These are phyloP conservation scores for Eulemur albifrons DNA, from an alignment of 2,797 vertebrate genomes.

Conservation along the genomic window DNA sequence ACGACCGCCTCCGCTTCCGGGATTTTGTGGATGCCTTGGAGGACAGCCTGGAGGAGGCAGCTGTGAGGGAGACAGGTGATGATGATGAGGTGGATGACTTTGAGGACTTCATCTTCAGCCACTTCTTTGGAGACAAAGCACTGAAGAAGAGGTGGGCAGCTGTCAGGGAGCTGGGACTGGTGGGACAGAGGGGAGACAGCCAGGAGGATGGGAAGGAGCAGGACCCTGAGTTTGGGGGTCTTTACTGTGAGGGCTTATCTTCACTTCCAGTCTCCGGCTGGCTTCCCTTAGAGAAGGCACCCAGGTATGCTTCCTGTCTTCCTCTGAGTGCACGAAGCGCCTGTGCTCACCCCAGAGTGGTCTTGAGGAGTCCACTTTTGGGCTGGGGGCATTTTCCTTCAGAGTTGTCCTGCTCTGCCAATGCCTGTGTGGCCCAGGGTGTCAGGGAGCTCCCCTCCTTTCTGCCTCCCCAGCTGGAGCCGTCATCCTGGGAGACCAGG, in stretches of 20 bases:
- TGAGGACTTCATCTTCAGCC: constrained; percentile 81
- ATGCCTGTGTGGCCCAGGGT: too few species aligned
- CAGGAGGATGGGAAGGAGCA: not conserved
- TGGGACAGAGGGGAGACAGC: not conserved
- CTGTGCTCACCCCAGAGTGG: too few species aligned
- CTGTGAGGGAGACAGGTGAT: constrained; percentile 77
- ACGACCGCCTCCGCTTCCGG: constrained; percentile 89
- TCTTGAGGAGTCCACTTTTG: not conserved
- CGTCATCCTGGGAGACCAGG: not conserved
- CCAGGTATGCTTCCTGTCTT: not conserved
- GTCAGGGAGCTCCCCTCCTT: not conserved
- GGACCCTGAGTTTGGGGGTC: not conserved
- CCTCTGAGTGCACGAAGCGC: not conserved
- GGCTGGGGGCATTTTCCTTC: not conserved
- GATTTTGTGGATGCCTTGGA: constrained; percentile 92
- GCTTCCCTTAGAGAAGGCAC: not conserved
- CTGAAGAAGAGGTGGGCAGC: constrained; percentile 72
- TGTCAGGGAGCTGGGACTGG: fast-evolving
- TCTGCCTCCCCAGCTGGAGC: not conserved
- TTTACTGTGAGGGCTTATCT: not conserved
- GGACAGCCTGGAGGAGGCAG: constrained; percentile 93
- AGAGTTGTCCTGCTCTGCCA: not conserved
- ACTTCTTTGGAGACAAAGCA: constrained; percentile 75
- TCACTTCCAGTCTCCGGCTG: not conserved
- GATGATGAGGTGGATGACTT: constrained; percentile 83